phyloP scores from a whole-genome alignment of 2,888 invertebrate species.

The Troides aeacus region DNA sequence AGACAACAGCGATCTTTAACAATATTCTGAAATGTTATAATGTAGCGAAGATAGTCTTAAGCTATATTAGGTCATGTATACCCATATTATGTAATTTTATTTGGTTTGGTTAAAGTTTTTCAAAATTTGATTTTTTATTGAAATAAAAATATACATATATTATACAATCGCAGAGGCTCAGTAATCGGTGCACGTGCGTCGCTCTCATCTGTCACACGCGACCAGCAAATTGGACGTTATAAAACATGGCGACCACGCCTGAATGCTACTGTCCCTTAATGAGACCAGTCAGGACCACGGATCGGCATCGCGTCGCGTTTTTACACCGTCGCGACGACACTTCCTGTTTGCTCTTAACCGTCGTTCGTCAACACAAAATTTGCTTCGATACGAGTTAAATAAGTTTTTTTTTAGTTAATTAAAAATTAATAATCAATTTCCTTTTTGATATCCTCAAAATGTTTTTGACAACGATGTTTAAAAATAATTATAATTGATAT shows the following conservation, averaged over 20 bases:
- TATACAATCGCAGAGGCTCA: not conserved
- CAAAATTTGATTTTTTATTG: no score
- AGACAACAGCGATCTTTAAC: no score
- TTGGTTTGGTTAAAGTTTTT: no score
- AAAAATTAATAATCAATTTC: not conserved
- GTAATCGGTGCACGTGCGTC: constrained; percentile 33
- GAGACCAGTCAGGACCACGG: constrained; percentile 42
- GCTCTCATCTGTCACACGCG: constrained; percentile 44
- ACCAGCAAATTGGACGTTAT: constrained; percentile 51
- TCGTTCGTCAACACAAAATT: not conserved
- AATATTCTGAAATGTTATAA: no score
- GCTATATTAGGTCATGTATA: no score
- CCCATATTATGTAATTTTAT: no score
- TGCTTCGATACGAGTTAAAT: not conserved
- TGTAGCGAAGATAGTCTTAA: no score
- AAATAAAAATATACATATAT: not conserved
- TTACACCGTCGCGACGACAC: constrained; percentile 28
- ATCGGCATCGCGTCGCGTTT: constrained; percentile 27
- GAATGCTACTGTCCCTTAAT: constrained; percentile 56
- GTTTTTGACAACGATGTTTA: no score
- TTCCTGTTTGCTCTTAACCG: constrained; percentile 30
- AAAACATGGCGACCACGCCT: constrained; percentile 45
- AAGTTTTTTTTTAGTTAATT: not conserved
- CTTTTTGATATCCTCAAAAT: not conserved
- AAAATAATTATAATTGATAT: no score